phyloP scores from a whole-genome alignment of 2,888 invertebrate species.

The Mythimna loreyi region DNA sequence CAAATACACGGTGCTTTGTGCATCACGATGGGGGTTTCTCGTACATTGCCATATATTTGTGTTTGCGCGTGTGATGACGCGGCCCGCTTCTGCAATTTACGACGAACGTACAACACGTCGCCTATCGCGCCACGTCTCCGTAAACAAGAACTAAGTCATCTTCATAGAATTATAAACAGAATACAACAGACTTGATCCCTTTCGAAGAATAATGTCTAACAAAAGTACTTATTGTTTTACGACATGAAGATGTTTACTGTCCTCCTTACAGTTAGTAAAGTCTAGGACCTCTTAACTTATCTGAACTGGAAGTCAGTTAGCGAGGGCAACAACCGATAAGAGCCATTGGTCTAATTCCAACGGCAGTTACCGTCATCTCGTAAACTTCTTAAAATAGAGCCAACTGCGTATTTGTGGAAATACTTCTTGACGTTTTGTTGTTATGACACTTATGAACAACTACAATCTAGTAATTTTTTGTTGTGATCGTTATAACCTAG shows the following conservation, averaged over 20 bases:
- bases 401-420: constrained; percentile 2
- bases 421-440: not conserved
- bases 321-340: constrained; percentile 49
- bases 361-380: constrained; percentile 24
- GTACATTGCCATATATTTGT: no score
- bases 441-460: not conserved
- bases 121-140: no score
- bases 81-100: no score
- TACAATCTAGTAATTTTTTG: not conserved
- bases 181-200: not conserved
- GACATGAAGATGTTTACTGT: constrained; percentile 27
- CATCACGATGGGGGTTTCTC: no score
- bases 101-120: no score
- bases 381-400: constrained; percentile 29
- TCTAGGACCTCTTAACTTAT: constrained; percentile 34
- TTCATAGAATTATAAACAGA: not conserved
- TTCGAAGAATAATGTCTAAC: not conserved
- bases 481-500: no score
- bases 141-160: not conserved
- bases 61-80: no score
- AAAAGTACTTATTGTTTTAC: constrained; percentile 12
- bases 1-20: no score
- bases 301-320: constrained; percentile 35
- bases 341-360: constrained; percentile 33
- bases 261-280: constrained; percentile 26